These are phyloP conservation scores for Pecten maximus DNA, from an alignment of 2,888 invertebrate species.

Conservation along the genomic window DNA sequence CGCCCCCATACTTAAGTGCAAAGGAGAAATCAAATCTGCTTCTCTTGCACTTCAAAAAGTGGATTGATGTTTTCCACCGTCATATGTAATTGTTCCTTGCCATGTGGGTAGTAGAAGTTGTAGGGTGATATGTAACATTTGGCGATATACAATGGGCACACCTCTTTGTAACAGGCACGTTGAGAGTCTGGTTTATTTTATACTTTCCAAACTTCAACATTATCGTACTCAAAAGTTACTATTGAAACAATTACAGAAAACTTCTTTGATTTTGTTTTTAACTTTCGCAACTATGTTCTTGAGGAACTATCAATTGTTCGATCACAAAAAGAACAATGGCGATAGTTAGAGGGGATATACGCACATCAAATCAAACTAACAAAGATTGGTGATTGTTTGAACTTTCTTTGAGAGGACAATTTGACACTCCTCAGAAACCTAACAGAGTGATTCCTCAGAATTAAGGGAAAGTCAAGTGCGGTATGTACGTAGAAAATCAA, in stretches of 20 bases:
- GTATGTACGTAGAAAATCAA: not conserved
- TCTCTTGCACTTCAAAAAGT: slow-evolving; percentile 1
- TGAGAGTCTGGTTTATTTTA: not conserved
- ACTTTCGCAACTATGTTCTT: not conserved
- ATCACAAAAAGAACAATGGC: not conserved
- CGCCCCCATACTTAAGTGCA: not conserved
- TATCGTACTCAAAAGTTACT: not conserved
- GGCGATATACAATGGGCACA: not conserved
- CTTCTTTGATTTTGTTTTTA: not conserved
- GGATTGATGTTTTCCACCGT: not conserved
- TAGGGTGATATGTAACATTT: not conserved
- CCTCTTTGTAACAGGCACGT: not conserved
- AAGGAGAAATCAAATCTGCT: not conserved
- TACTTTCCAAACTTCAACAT: not conserved
- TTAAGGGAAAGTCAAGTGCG: not conserved
- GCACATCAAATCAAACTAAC: not conserved
- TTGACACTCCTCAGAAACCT: not conserved
- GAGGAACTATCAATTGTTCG: not conserved
- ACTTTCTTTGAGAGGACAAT: slow-evolving; percentile 6
- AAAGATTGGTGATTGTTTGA: not conserved
- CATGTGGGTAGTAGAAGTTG: not conserved
- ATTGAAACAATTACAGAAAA: not conserved
- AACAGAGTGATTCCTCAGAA: not conserved
- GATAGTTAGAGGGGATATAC: not conserved
- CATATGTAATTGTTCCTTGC: not conserved